Conservation (phyloP, 2,888 invertebrate species). For the Xanthia togata region DNA sequence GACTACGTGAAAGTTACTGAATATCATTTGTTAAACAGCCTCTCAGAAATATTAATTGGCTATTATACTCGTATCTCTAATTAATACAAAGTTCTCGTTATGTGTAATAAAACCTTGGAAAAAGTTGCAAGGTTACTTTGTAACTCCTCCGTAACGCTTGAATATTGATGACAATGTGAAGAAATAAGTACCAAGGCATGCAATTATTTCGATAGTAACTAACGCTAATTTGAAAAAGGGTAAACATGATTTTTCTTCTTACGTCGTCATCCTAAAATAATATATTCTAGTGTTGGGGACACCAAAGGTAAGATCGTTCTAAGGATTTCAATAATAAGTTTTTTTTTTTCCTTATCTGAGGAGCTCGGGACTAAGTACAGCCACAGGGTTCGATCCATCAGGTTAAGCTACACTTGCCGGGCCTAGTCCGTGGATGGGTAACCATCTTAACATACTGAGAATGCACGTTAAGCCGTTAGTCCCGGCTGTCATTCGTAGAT, state of each 20-base stretch:
- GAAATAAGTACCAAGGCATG: background rate
- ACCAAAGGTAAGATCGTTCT: no score
- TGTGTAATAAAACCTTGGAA: background rate
- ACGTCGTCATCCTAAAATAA: background rate
- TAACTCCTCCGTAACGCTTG: background rate
- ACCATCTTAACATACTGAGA: no score
- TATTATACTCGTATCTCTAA: conserved; percentile 1
- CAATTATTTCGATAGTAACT: background rate
- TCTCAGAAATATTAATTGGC: conserved; percentile 23
- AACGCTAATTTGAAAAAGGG: background rate
- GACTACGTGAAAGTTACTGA: background rate
- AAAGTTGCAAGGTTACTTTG: background rate
- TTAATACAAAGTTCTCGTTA: background rate
- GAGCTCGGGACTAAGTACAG: no score
- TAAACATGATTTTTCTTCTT: background rate
- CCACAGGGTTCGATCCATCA: no score
- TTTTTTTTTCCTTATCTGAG: background rate
- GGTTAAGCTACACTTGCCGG: no score
- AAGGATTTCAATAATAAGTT: background rate
- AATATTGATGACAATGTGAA: conserved; percentile 5
- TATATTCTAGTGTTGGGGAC: no score
- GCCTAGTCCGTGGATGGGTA: no score
- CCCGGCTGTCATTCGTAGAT: no score
- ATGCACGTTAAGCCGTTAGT: no score
- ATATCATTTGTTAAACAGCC: background rate